Evolutionary conservation across 2,113 vertebrate genomes (phyloP), one percentile per base, ranked within the genome.

Genomic region (Nerophis lumbriciformis): DNA sequence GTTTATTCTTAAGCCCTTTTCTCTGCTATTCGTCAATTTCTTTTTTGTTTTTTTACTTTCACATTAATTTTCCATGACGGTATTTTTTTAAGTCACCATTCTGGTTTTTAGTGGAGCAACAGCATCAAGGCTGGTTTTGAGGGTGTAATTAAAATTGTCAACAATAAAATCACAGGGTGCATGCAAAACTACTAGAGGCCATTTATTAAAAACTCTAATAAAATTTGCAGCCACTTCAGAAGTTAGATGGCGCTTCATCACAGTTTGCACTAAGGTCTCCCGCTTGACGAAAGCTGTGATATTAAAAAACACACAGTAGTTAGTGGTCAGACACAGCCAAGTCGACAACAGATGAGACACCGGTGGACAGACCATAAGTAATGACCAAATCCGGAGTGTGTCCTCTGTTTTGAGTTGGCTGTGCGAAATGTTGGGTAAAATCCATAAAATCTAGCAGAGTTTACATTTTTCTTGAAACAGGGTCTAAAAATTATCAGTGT

Each of bases 221-320:
- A 48, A 47, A 48, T 65, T 64, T 64, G 50, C 51, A 54, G 62
- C 38, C 62, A 64, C 62, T 45, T 55, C 53, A 48, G 63, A 35
- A 10, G 52, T 65, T 7, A 63, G 61, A 56, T 56, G 8, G 42
- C 21, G 19, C 6, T 16, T 48, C 28, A 21, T 56, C 28, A 48
- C 42, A 48, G 44, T 65, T 54, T 12, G 8, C 7, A 37, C 10
- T 2, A 21, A 48, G 38, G 39, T 15, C 21, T 55, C 52, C 28
- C 28, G 7, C n/a, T 65, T 14, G 3, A 47, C 53, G 35, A 63
- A 52, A 47, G 6, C 19, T 5, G 39, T 63, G 50, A 63, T 45
- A n/a, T 44, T 9, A 63, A 53, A 63, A 28, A 63, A 52, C 4
- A 52, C 6, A 62, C 12, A 12, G 28, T 8, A 53, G 19, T 39